Evolutionary conservation across 1,140 invertebrate genomes (phyloP).

Genomic region (Pseudobourletiella spinata): DNA sequence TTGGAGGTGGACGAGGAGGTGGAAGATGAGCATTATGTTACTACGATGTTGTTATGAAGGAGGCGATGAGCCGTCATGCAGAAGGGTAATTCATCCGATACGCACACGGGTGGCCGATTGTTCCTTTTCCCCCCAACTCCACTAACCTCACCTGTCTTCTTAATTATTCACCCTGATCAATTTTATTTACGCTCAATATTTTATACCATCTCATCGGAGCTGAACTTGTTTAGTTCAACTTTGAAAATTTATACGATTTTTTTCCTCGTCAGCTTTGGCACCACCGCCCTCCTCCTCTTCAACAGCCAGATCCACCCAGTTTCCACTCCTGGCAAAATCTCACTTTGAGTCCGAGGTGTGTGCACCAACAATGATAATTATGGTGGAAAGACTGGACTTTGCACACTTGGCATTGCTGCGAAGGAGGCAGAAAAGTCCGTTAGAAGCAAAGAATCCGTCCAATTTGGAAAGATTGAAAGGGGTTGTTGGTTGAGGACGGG

Average conservation of each 20-base stretch:
- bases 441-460: too few relatives aligned
- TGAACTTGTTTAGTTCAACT: background rate
- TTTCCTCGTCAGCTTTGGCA: background rate
- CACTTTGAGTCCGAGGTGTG: too few relatives aligned
- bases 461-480: too few relatives aligned
- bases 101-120: constrained; percentile 33
- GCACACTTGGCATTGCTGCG: too few relatives aligned
- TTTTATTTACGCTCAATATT: constrained; percentile 23
- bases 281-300: background rate
- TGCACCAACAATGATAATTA: background rate
- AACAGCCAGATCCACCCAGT: background rate
- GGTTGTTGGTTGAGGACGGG: too few relatives aligned
- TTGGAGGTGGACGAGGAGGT: background rate
- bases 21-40: too few relatives aligned
- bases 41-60: background rate
- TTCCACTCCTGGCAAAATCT: too few relatives aligned
- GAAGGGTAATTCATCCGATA: constrained; percentile 33
- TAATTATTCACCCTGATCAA: constrained; percentile 32
- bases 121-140: constrained; percentile 14
- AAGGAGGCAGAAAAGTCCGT: too few relatives aligned
- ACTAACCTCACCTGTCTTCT: constrained; percentile 25
- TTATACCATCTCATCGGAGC: constrained; percentile 15
- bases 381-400: too few relatives aligned
- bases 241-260: background rate
- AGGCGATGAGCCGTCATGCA: constrained; percentile 29